These are phyloP conservation scores for Syrphus vitripennis DNA, from an alignment of 2,888 invertebrate genomes.

Conservation along the genomic window DNA sequence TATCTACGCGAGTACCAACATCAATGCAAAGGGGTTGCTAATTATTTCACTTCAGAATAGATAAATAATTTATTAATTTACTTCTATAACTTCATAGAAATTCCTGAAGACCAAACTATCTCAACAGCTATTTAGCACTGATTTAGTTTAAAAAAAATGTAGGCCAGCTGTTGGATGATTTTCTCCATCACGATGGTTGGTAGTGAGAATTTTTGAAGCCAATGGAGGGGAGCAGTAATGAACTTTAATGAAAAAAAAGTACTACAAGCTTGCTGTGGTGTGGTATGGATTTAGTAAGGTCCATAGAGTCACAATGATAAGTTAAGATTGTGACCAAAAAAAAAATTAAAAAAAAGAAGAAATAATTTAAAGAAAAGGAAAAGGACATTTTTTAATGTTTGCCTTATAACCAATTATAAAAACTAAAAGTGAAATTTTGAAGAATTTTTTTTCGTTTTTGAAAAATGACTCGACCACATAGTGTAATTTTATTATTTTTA, in stretches of 20 bases:
- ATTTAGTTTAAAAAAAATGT: constrained; percentile 63
- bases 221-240: constrained; percentile 6
- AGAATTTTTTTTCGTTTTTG: neutral
- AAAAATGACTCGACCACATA: constrained; percentile 9
- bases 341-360: neutral
- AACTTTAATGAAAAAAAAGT: constrained; percentile 53
- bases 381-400: constrained; percentile 36
- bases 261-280: constrained; percentile 42
- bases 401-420: neutral
- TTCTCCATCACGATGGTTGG: neutral
- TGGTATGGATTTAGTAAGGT: constrained; percentile 57
- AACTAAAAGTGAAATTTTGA: constrained; percentile 47
- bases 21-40: constrained; percentile 51
- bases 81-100: constrained; percentile 14
- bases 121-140: constrained; percentile 52
- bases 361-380: constrained; percentile 26
- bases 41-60: constrained; percentile 50
- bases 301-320: constrained; percentile 59
- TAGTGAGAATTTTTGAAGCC: neutral
- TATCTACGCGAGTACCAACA: neutral
- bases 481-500: constrained; percentile 21
- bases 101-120: constrained; percentile 20
- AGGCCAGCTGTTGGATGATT: constrained; percentile 51
- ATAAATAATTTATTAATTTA: neutral
- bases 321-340: constrained; percentile 36